These are phyloP conservation scores for Drosophila varians DNA, from an alignment of 1,140 invertebrate species.

Conservation along the genomic window DNA sequence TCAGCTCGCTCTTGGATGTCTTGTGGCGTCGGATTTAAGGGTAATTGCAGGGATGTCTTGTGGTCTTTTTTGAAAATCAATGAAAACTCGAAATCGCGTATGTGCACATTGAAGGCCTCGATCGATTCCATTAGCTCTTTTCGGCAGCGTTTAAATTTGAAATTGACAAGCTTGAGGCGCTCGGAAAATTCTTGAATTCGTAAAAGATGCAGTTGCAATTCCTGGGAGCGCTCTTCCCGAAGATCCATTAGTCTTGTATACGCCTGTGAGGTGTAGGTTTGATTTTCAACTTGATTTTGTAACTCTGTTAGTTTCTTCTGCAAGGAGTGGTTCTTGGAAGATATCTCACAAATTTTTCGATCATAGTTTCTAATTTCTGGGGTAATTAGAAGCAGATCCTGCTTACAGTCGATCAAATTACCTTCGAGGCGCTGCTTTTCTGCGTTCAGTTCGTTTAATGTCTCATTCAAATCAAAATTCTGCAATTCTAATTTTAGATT, in stretches of 20 bases:
- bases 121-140: slow-evolving; percentile 5
- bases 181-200: slow-evolving; percentile 14
- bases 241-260: not conserved
- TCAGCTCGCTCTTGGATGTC: slow-evolving; percentile 1
- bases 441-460: not conserved
- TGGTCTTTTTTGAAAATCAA: not conserved
- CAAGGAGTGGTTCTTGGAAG: not conserved
- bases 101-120: slow-evolving; percentile 28
- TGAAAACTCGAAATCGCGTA: slow-evolving; percentile 15
- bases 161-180: not conserved
- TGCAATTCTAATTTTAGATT: not conserved
- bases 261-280: not conserved
- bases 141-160: slow-evolving; percentile 9
- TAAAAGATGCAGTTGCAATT: slow-evolving; percentile 1
- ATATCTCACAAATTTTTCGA: not conserved
- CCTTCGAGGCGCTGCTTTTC: slow-evolving; percentile 6
- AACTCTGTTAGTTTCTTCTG: not conserved
- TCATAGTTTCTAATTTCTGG: not conserved
- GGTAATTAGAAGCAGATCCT: not conserved
- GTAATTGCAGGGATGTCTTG: slow-evolving; percentile 8
- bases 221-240: not conserved
- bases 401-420: not conserved
- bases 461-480: not conserved
- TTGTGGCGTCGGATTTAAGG: not conserved
- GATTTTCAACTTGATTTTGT: not conserved